Percentiles rank a stretch among this genome's conserved stretches.
phyloP scores from a whole-genome alignment of 2,113 vertebrate genomes.

The Pao palembangensis region DNA sequence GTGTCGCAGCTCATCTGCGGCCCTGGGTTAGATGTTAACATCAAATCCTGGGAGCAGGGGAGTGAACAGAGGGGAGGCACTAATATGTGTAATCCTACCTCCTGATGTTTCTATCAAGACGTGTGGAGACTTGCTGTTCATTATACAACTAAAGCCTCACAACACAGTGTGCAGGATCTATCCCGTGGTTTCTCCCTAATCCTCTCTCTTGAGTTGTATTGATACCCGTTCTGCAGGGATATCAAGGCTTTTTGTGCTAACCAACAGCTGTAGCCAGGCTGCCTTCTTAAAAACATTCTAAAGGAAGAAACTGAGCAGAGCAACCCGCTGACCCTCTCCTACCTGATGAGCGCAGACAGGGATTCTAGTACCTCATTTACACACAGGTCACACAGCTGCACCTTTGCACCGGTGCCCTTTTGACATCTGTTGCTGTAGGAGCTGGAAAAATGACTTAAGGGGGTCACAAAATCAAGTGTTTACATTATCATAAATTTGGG shows the following conservation, averaged over 20 bases:
- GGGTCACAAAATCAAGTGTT: too few species aligned
- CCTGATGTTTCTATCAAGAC: slow-evolving; percentile 70
- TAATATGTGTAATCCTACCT: slow-evolving; percentile 75
- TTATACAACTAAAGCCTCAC: slow-evolving; percentile 59
- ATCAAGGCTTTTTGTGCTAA: slow-evolving; percentile 58
- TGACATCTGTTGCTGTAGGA: slow-evolving; percentile 6
- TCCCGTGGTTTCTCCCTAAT: slow-evolving; percentile 56
- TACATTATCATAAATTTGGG: too few species aligned
- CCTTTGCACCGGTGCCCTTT: slow-evolving; percentile 14
- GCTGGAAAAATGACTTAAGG: slow-evolving; percentile 1
- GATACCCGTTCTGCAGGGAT: slow-evolving; percentile 41
- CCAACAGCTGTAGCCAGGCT: slow-evolving; percentile 47
- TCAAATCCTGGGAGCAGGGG: slow-evolving; percentile 57
- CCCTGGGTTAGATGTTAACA: slow-evolving; percentile 59
- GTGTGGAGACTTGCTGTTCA: slow-evolving; percentile 52
- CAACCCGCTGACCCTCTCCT: background rate
- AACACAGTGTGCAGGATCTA: slow-evolving; percentile 55
- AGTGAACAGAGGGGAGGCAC: slow-evolving; percentile 49
- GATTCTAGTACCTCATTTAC: slow-evolving; percentile 26
- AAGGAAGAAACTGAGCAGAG: slow-evolving; percentile 21
- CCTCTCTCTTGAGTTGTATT: slow-evolving; percentile 54
- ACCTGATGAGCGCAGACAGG: slow-evolving; percentile 7
- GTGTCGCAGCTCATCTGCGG: slow-evolving; percentile 38
- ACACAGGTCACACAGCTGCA: slow-evolving; percentile 25
- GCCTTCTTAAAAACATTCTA: slow-evolving; percentile 40